Percentiles rank a stretch among this genome's conserved stretches.
These are phyloP conservation scores for Verasper variegatus DNA, from an alignment of 2,113 vertebrate genomes.

Conservation along the genomic window DNA sequence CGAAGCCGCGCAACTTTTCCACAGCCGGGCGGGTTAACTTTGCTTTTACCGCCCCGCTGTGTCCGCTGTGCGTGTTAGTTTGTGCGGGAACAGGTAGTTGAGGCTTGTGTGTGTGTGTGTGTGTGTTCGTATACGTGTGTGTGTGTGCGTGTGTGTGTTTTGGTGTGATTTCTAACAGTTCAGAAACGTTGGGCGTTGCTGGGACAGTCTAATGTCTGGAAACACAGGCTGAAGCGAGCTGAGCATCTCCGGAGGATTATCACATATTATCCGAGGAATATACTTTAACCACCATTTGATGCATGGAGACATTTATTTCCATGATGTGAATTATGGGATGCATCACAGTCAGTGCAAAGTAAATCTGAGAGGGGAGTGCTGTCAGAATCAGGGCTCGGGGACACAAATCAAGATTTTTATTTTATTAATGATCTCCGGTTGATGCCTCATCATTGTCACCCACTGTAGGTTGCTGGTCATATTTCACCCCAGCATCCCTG, in stretches of 20 bases:
- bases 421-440: not conserved
- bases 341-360: conserved; percentile 10
- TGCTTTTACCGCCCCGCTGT: conserved; percentile 15
- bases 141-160: not conserved
- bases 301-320: conserved; percentile 19
- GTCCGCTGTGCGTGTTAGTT: conserved; percentile 10
- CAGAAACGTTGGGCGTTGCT: conserved; percentile 63
- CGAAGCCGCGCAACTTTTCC: conserved; percentile 57
- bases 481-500: not conserved
- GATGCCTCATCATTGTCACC: conserved; percentile 4
- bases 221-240: conserved; percentile 3
- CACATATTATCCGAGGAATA: not conserved
- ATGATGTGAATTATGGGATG: conserved; percentile 1
- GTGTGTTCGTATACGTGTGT: not conserved
- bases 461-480: not conserved
- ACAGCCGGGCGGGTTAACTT: conserved; percentile 45
- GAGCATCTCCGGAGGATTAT: conserved; percentile 19
- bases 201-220: conserved; percentile 25
- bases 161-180: conserved; percentile 16
- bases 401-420: conserved; percentile 10
- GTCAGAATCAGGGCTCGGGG: not conserved
- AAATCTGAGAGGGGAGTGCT: conserved; percentile 12
- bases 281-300: conserved; percentile 33
- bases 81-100: conserved; percentile 38
- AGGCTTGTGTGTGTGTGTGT: not conserved